phyloP scores from a whole-genome alignment of 2,888 invertebrate species.

The Xylocampa areola region DNA sequence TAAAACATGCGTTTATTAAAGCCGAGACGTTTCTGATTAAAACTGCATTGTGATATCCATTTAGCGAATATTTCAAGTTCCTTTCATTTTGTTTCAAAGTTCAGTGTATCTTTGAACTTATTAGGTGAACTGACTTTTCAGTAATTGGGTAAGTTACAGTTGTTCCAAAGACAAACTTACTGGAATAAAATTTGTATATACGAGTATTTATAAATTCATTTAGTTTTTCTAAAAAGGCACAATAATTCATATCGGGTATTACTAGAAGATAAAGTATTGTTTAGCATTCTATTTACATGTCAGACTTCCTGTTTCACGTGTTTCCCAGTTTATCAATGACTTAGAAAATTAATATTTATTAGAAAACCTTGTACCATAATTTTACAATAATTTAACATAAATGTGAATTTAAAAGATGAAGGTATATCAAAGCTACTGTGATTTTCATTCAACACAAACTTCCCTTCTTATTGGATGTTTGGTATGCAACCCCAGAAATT shows the following conservation, averaged over 20 bases:
- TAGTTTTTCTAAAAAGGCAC: too few relatives aligned
- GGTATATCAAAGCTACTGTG: too few relatives aligned
- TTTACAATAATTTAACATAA: too few relatives aligned
- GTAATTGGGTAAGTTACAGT: too few relatives aligned
- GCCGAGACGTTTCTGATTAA: slow-evolving; percentile 60
- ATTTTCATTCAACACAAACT: too few relatives aligned
- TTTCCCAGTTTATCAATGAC: slow-evolving; percentile 23
- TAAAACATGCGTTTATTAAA: slow-evolving; percentile 57
- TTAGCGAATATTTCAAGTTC: slow-evolving; percentile 39
- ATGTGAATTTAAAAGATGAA: too few relatives aligned
- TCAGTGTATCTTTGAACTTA: slow-evolving; percentile 15
- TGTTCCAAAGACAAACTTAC: too few relatives aligned
- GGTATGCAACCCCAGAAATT: too few relatives aligned
- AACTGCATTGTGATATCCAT: slow-evolving; percentile 47
- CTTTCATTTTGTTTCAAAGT: slow-evolving; percentile 42
- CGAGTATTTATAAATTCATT: too few relatives aligned
- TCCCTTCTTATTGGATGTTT: too few relatives aligned
- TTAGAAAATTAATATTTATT: slow-evolving; percentile 11
- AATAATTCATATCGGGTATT: slow-evolving; percentile 11
- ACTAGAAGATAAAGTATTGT: slow-evolving; percentile 13
- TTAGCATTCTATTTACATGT: slow-evolving; percentile 27
- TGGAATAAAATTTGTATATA: too few relatives aligned
- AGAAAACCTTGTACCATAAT: too few relatives aligned
- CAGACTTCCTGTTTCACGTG: slow-evolving; percentile 33
- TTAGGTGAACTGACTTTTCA: slow-evolving; percentile 19